Evolutionary conservation across 1,140 invertebrate genomes (phyloP), one percentile per base, ranked within the genome.

Genomic region (Patella vulgata): DNA sequence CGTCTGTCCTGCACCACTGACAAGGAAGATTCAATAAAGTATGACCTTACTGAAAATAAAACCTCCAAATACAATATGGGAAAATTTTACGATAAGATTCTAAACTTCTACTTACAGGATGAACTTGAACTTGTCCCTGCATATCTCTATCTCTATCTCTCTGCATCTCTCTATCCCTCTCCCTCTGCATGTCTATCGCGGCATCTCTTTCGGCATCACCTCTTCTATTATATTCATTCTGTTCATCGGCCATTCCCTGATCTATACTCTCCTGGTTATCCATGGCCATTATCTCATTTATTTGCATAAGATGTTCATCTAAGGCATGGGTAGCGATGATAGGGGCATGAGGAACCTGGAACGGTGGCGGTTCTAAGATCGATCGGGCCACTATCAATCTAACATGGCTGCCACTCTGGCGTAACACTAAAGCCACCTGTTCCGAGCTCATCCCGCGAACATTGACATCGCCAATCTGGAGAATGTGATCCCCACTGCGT

Each of bases 381-480:
- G 75, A 74, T 61, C 95, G 87, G 14, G 94, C 95, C 25, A 98
- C 95, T 44, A 97, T 89, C 73, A 98, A 88, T 60, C 94, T 88
- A 53, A 97, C 93, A 75, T 91, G 89, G 63, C 88, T 88, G 39
- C 94, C 94, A 63, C 92, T 89, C 85, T 96, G 93, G 30, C 95
- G 88, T 66, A 97, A 87, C 56, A 98, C 93, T 48, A 92, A 88
- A 39, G 95, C 95, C 63, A 97, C 95, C 75, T 96, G 95, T 78
- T 97, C 95, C 23, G 92, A 94, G 42, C 91, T 92, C 88, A 96
- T 93, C 4, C 95, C 80, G 46, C 93, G 89, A 57, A 97, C 88
- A 84, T 94, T 95, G 48, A 97, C 93, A 68, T 95, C 93, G 8
- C 94, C 93, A 66, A 97, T 96, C 86, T 97, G 94, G 52, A 98